phyloP scores from a whole-genome alignment of 2,113 vertebrate genomes.

The Oncorhynchus tshawytscha region DNA sequence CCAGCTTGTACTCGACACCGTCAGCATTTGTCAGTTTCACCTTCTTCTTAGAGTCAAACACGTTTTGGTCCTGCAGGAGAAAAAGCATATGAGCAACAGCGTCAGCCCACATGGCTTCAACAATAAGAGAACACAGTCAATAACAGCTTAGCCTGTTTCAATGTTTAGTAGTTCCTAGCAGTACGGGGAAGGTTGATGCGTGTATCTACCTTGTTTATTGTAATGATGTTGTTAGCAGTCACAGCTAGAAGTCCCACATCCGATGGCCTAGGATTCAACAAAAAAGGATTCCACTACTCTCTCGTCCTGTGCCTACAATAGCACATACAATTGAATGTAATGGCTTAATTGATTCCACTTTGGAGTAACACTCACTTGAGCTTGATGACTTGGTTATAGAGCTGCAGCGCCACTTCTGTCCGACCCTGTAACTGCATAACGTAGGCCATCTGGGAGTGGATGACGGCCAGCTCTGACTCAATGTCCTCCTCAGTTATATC shows the following conservation, averaged over 20 bases:
- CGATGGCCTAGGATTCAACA: conserved; percentile 80
- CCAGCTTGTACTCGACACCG: conserved; percentile 94
- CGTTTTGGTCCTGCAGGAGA: conserved; percentile 90
- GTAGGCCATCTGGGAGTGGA: conserved; percentile 98
- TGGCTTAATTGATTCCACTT: too few species aligned
- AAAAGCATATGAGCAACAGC: not conserved
- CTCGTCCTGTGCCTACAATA: not conserved
- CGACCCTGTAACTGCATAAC: conserved; percentile 90
- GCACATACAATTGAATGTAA: too few species aligned
- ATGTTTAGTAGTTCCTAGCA: too few species aligned
- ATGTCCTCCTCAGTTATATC: conserved; percentile 88
- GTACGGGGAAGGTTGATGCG: too few species aligned
- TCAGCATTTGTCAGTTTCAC: conserved; percentile 95
- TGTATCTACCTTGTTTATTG: conserved; percentile 94
- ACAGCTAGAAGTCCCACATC: conserved; percentile 96
- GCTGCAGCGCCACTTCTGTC: conserved; percentile 91
- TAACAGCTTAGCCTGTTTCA: not conserved
- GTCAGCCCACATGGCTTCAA: not conserved
- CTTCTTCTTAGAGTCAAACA: conserved; percentile 99
- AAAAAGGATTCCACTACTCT: not conserved
- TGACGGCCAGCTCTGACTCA: conserved; percentile 91
- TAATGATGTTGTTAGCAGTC: conserved; percentile 98
- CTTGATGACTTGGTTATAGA: conserved; percentile 99
- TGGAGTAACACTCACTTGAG: conserved; percentile 81
- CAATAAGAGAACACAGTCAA: not conserved